These are phyloP conservation scores for Conops quadrifasciatus DNA, from an alignment of 2,888 invertebrate genomes.

Conservation along the genomic window DNA sequence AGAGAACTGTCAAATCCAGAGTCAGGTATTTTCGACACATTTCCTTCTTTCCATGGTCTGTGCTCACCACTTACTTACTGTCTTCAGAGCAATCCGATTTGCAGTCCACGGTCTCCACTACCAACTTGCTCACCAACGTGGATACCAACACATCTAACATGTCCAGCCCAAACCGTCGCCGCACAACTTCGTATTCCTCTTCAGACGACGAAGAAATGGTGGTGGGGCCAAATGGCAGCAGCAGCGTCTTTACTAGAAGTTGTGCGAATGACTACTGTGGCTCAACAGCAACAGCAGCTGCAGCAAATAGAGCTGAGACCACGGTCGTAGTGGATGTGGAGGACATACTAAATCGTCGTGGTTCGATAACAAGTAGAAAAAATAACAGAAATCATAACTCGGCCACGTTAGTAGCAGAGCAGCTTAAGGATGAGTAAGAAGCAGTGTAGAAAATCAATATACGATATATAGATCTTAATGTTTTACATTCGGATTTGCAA, in stretches of 20 bases:
- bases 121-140: constrained; percentile 57
- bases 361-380: constrained; percentile 33
- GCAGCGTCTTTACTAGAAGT: constrained; percentile 35
- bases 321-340: constrained; percentile 72
- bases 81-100: constrained; percentile 53
- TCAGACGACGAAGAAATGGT: constrained; percentile 61
- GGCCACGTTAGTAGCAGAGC: constrained; percentile 36
- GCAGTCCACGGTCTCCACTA: constrained; percentile 60
- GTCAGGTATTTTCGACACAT: constrained; percentile 51
- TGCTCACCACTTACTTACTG: neutral
- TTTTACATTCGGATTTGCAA: neutral
- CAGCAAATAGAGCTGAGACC: too few relatives aligned
- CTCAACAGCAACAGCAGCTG: constrained; percentile 49
- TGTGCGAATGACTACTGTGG: constrained; percentile 60
- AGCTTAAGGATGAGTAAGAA: constrained; percentile 46
- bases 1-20: constrained; percentile 69
- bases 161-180: constrained; percentile 43
- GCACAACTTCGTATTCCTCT: constrained; percentile 59
- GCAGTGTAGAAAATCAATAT: too few relatives aligned
- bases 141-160: constrained; percentile 45
- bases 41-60: neutral
- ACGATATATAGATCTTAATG: too few relatives aligned
- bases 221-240: constrained; percentile 45
- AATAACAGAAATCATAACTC: constrained; percentile 35
- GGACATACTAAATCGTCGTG: constrained; percentile 67